Conservation (phyloP, 2,113 vertebrate species). For the Ardeotis arabs region DNA sequence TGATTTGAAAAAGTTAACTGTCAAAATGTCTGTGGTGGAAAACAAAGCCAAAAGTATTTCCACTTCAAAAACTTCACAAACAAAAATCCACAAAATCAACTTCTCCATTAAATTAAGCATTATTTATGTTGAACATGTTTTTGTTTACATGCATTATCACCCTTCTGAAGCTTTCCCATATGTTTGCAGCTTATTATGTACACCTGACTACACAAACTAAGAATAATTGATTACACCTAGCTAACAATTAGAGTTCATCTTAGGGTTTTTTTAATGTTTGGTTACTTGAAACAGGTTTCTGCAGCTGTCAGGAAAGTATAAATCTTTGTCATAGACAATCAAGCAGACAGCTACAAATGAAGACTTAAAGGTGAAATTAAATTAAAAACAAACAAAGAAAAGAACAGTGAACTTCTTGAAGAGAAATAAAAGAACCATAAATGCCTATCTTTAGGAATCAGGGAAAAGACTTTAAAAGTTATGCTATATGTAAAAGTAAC, state of each 20-base stretch:
- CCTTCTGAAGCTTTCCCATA: constrained; percentile 84
- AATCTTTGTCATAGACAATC: constrained; percentile 56
- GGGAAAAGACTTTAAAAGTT: not conserved
- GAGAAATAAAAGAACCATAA: not conserved
- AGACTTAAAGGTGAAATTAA: constrained; percentile 60
- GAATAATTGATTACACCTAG: constrained; percentile 75
- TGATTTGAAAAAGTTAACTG: constrained; percentile 64
- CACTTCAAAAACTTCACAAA: constrained; percentile 46
- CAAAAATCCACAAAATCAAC: constrained; percentile 51
- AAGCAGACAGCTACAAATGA: constrained; percentile 49
- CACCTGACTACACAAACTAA: constrained; percentile 81
- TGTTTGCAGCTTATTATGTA: constrained; percentile 78
- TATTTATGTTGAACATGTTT: constrained; percentile 61
- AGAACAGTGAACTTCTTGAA: not conserved
- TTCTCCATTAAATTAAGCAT: constrained; percentile 43
- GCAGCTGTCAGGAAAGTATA: constrained; percentile 45
- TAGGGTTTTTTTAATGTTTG: constrained; percentile 52
- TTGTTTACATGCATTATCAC: constrained; percentile 79
- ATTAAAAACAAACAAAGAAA: not conserved
- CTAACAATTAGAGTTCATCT: constrained; percentile 54
- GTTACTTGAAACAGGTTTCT: constrained; percentile 42
- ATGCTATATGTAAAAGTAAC: not conserved
- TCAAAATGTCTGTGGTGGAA: constrained; percentile 32
- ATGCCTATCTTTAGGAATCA: not conserved
- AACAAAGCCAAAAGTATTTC: constrained; percentile 37